A percentile compares a stretch with the other conserved stretches of the same genome.
phyloP scores from a whole-genome alignment of 2,797 vertebrate species.

The Menidia menidia region DNA sequence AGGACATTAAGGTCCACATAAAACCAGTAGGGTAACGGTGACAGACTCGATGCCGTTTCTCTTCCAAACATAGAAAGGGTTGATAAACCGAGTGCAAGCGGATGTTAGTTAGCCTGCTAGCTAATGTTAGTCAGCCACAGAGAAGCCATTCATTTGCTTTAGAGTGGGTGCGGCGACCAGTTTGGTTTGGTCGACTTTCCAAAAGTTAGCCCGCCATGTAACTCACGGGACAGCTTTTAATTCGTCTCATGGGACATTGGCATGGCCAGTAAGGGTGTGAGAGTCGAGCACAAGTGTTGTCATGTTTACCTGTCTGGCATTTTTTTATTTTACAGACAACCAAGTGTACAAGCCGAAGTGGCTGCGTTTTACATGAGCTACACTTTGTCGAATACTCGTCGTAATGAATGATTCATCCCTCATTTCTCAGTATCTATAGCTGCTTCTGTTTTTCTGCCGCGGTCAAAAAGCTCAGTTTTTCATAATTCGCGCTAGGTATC shows the following conservation, averaged over 20 bases:
- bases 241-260: too few relatives aligned
- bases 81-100: neutral
- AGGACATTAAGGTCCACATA: neutral
- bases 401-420: neutral
- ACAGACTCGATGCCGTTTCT: neutral
- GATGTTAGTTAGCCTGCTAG: constrained; percentile 52
- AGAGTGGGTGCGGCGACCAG: constrained; percentile 74
- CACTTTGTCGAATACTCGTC: neutral
- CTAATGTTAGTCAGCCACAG: constrained; percentile 48
- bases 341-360: neutral
- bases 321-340: neutral
- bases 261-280: neutral
- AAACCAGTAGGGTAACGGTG: neutral
- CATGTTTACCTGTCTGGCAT: neutral
- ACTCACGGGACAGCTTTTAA: neutral
- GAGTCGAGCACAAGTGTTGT: neutral
- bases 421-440: neutral
- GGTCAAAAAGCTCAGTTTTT: too few relatives aligned
- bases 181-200: constrained; percentile 27
- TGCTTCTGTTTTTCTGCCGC: too few relatives aligned
- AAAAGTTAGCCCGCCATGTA: constrained; percentile 10
- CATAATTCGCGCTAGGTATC: too few relatives aligned
- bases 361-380: too few relatives aligned
- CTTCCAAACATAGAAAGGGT: neutral
- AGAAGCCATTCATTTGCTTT: constrained; percentile 60